These are phyloP conservation scores for Fulmarus glacialis DNA, from an alignment of 2,113 vertebrate genomes.

Conservation along the genomic window DNA sequence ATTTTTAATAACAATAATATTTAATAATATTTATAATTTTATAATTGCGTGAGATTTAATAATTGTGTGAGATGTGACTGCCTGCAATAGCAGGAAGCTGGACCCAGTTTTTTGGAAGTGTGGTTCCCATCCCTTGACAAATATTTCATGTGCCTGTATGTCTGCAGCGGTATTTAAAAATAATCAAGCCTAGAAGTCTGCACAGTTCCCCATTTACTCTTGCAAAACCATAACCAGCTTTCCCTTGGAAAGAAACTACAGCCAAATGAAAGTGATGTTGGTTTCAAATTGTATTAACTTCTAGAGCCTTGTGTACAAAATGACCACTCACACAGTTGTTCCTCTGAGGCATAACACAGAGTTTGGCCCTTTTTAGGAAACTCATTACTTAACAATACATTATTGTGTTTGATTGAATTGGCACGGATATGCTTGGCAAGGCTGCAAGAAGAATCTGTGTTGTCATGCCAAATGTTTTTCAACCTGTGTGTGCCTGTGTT, in stretches of 20 bases:
- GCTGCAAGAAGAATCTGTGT: not conserved
- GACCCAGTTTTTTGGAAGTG: not conserved
- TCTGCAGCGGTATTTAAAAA: not conserved
- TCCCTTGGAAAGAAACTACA: not conserved
- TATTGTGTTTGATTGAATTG: conserved; percentile 20
- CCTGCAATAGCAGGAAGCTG: not conserved
- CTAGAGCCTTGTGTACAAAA: not conserved
- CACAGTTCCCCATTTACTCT: not conserved
- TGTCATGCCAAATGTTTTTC: conserved; percentile 14
- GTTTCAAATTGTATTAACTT: conserved; percentile 23
- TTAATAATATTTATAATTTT: no score
- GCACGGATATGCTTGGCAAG: not conserved
- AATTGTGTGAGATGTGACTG: not conserved
- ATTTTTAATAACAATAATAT: no score
- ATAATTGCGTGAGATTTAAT: not conserved
- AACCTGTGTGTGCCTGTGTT: conserved; percentile 8
- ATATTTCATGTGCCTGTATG: not conserved
- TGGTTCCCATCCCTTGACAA: not conserved
- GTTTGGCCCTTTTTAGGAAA: conserved; percentile 36
- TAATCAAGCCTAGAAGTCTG: not conserved
- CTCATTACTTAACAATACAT: conserved; percentile 50
- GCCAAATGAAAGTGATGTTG: not conserved
- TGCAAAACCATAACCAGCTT: not conserved
- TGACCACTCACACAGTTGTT: conserved; percentile 9
- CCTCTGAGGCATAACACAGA: conserved; percentile 9